phyloP scores from a whole-genome alignment of 2,113 vertebrate species.

The Albula goreensis region DNA sequence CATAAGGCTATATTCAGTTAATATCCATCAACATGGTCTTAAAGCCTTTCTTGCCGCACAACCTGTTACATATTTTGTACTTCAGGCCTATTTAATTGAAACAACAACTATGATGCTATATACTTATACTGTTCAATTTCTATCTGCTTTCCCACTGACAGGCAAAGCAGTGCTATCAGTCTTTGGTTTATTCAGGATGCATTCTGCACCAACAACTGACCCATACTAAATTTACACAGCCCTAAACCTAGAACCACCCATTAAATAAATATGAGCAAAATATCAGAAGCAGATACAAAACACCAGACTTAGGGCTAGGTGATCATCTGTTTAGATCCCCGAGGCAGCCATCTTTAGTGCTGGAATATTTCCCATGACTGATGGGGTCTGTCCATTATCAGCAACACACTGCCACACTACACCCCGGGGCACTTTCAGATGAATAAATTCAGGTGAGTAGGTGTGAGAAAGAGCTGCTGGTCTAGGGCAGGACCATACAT shows the following conservation, averaged over 20 bases:
- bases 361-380: background rate
- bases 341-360: background rate
- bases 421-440: background rate
- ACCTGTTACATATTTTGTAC: too few species aligned
- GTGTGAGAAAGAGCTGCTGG: background rate
- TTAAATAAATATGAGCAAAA: background rate
- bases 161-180: too few species aligned
- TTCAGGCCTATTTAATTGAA: too few species aligned
- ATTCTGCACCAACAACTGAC: background rate
- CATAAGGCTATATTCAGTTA: too few species aligned
- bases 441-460: background rate
- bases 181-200: too few species aligned
- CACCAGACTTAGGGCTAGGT: background rate
- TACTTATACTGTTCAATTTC: too few species aligned
- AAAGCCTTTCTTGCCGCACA: too few species aligned
- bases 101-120: too few species aligned
- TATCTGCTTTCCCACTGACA: background rate
- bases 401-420: background rate
- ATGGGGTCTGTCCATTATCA: conserved; percentile 8
- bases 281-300: background rate
- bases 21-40: too few species aligned
- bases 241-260: background rate
- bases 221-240: background rate
- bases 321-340: background rate
- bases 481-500: too few species aligned